Evolutionary conservation across 2,113 vertebrate genomes (phyloP).

Genomic region (Xenus cinereus): DNA sequence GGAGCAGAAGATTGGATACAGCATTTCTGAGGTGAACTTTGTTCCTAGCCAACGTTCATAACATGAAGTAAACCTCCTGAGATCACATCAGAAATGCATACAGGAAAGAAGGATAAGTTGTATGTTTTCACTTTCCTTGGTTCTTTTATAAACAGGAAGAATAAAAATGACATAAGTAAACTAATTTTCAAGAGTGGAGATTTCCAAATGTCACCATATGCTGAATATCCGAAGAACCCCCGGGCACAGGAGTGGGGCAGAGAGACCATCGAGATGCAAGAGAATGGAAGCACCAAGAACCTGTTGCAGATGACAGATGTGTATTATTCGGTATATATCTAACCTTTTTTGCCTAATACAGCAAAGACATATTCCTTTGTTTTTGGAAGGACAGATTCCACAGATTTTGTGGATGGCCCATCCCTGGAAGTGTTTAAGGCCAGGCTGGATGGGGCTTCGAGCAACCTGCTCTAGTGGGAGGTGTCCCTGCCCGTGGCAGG

Average conservation of each 20-base stretch:
- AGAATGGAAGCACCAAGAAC: constrained; percentile 99
- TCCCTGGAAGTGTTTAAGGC: too few species aligned
- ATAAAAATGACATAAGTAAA: constrained; percentile 98
- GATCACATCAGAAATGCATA: not conserved
- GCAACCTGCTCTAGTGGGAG: too few species aligned
- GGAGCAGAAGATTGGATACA: not conserved
- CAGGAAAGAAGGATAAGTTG: not conserved
- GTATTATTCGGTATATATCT: constrained; percentile 88
- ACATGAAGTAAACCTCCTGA: not conserved
- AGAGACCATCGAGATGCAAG: constrained; percentile 98
- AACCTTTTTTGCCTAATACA: not conserved
- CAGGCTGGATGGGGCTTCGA: too few species aligned
- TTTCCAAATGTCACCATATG: constrained; percentile 94
- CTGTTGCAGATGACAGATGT: constrained; percentile 96
- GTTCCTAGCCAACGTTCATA: not conserved
- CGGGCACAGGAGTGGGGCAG: constrained; percentile 93
- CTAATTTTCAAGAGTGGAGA: constrained; percentile 98
- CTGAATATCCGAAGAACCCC: constrained; percentile 92
- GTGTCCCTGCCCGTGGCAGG: too few species aligned
- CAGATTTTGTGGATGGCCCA: too few species aligned
- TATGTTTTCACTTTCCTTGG: constrained; percentile 33
- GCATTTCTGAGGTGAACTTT: not conserved
- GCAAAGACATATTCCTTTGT: not conserved
- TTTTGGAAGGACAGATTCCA: not conserved
- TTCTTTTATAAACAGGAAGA: constrained; percentile 81